A percentile compares a stretch with the other conserved stretches of the same genome.
Evolutionary conservation across 2,888 invertebrate genomes (phyloP).

Genomic region (Osmoderma eremita): DNA sequence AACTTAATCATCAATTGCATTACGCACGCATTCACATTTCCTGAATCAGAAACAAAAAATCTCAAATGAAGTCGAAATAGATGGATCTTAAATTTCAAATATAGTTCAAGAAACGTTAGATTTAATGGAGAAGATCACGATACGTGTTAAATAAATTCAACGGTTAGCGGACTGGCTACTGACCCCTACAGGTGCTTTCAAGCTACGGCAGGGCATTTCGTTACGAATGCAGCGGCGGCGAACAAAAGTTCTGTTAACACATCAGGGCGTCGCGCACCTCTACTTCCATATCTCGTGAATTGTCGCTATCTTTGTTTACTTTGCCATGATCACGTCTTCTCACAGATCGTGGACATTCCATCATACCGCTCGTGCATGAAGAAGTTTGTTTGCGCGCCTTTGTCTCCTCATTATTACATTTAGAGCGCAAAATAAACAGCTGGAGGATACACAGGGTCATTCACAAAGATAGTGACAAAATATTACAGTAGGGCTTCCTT

Average conservation of each 20-base stretch:
- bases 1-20: too few species aligned
- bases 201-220: background rate
- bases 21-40: too few species aligned
- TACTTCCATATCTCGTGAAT: constrained; percentile 46
- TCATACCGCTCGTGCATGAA: constrained; percentile 54
- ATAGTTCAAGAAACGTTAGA: too few species aligned
- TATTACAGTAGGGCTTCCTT: background rate
- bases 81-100: too few species aligned
- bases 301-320: constrained; percentile 53
- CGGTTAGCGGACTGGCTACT: constrained; percentile 11
- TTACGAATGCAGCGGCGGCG: constrained; percentile 14
- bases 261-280: constrained; percentile 51
- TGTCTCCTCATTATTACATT: background rate
- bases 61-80: too few species aligned
- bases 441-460: too few species aligned
- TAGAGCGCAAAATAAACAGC: too few species aligned
- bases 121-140: background rate
- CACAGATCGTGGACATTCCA: constrained; percentile 52
- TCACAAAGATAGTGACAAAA: too few species aligned
- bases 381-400: constrained; percentile 17
- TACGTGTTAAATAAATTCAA: constrained; percentile 9
- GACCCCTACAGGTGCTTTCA: constrained; percentile 38
- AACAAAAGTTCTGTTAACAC: constrained; percentile 50
- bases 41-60: too few species aligned
- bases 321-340: constrained; percentile 46